Percentiles rank a stretch among this genome's conserved stretches.
Evolutionary conservation across 1,140 invertebrate species (phyloP).

Genomic region (Pseudomyrmex gracilis): DNA sequence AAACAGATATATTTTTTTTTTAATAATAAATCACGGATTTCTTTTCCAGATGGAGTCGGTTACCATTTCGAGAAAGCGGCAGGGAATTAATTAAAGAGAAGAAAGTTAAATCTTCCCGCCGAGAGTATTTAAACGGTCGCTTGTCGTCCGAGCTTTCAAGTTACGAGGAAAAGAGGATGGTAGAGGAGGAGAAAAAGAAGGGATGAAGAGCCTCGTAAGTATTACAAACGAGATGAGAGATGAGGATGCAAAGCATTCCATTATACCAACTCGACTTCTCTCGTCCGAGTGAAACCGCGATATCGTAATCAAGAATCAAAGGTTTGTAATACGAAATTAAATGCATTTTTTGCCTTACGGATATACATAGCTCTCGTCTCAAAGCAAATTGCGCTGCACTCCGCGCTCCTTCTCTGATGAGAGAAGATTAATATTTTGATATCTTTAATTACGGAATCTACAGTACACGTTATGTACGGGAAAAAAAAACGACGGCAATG

Average conservation of each 20-base stretch:
- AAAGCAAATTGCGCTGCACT: background rate
- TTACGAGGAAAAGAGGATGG: background rate
- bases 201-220: conserved; percentile 10
- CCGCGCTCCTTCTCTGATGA: background rate
- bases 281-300: conserved; percentile 13
- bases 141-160: conserved; percentile 23
- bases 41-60: background rate
- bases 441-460: background rate
- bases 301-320: conserved; percentile 38
- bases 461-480: background rate
- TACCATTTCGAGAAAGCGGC: conserved; percentile 17
- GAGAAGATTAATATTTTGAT: conserved; percentile 16
- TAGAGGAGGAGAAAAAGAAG: background rate
- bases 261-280: background rate
- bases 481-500: too few relatives aligned
- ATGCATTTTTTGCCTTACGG: background rate
- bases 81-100: conserved; percentile 56
- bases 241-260: conserved; percentile 10
- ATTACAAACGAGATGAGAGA: conserved; percentile 52
- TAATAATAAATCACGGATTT: background rate
- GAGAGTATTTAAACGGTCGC: conserved; percentile 35
- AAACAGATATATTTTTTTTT: background rate
- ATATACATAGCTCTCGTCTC: background rate
- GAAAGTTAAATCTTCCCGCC: conserved; percentile 26
- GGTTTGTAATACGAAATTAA: conserved; percentile 22